Evolutionary conservation across 2,888 invertebrate species (phyloP).

Genomic region (Eupithecia pulchellata): DNA sequence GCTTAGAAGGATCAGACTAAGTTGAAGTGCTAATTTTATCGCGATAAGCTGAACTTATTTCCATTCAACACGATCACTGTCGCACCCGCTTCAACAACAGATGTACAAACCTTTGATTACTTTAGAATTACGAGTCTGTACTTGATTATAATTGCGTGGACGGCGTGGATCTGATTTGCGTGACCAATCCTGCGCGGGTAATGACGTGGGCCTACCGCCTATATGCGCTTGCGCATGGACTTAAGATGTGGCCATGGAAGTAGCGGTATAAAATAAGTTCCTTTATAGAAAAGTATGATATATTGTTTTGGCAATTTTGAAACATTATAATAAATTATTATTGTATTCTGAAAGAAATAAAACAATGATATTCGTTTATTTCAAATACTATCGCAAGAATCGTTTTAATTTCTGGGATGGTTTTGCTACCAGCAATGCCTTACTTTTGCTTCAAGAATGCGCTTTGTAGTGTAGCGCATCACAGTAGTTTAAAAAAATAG

Average conservation of each 20-base stretch:
- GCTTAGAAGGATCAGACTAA: conserved; percentile 27
- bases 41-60: conserved; percentile 13
- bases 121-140: conserved; percentile 81
- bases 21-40: conserved; percentile 6
- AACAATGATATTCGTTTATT: too few relatives aligned
- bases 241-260: conserved; percentile 15
- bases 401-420: too few relatives aligned
- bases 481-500: not conserved
- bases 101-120: conserved; percentile 78
- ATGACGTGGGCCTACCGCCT: conserved; percentile 75
- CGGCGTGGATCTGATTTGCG: conserved; percentile 81
- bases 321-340: too few relatives aligned
- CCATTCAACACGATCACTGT: conserved; percentile 31
- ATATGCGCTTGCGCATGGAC: conserved; percentile 50
- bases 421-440: not conserved
- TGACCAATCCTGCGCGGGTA: conserved; percentile 78
- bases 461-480: not conserved
- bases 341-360: too few relatives aligned
- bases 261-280: not conserved
- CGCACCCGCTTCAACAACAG: conserved; percentile 64
- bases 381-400: too few relatives aligned
- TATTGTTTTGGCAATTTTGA: too few relatives aligned
- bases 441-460: not conserved
- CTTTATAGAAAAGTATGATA: too few relatives aligned
- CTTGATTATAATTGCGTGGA: conserved; percentile 84